Conservation (phyloP, 2,113 vertebrate species). For the Odocoileus virginianus region DNA sequence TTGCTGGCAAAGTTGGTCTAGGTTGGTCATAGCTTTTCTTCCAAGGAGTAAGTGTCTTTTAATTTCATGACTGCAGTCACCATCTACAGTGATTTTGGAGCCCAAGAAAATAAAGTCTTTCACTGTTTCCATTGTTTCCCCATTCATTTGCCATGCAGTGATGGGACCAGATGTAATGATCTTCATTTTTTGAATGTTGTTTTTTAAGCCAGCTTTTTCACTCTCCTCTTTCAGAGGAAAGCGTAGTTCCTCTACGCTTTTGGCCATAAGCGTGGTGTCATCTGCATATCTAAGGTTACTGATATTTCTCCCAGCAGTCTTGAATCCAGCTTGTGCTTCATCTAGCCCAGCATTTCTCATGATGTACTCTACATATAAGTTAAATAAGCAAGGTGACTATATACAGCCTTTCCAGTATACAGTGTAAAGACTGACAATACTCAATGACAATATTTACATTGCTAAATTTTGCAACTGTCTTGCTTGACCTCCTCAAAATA, state of each 20-base stretch:
- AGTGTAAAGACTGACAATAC: rapidly evolving
- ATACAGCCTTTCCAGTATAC: not conserved
- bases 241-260: not conserved
- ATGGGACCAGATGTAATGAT: not conserved
- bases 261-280: not conserved
- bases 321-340: not conserved
- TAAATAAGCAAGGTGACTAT: not conserved
- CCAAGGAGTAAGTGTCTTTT: not conserved
- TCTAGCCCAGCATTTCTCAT: not conserved
- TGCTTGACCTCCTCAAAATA: not conserved
- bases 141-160: not conserved
- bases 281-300: not conserved
- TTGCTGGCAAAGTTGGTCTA: not conserved
- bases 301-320: not conserved
- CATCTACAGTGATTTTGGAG: not conserved
- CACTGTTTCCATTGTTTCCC: not conserved
- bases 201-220: not conserved
- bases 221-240: not conserved
- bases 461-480: not conserved
- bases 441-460: not conserved
- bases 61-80: not conserved
- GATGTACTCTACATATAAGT: not conserved
- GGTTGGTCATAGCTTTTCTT: not conserved
- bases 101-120: not conserved
- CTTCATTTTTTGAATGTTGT: not conserved